These are phyloP conservation scores for Steinernema scapterisci DNA, from an alignment of 2,888 invertebrate species.

Conservation along the genomic window DNA sequence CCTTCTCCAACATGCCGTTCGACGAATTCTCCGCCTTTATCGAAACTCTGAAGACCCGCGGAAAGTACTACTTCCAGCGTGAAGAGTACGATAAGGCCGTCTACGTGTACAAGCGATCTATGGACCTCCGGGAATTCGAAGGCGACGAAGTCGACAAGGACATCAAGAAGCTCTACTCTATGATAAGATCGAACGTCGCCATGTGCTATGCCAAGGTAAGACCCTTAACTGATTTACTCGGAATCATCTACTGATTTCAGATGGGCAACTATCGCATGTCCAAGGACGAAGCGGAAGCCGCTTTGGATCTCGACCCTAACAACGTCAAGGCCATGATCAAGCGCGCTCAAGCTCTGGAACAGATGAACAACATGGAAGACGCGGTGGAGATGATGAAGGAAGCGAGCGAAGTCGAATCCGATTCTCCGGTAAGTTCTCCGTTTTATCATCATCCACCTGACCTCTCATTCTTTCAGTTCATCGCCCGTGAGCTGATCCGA, in stretches of 20 bases:
- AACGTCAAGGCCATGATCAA: slow-evolving; percentile 36
- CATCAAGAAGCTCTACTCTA: slow-evolving; percentile 39
- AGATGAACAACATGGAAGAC: slow-evolving; percentile 34
- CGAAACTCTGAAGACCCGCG: slow-evolving; percentile 42
- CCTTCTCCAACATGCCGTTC: slow-evolving; percentile 35
- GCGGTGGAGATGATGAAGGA: slow-evolving; percentile 7
- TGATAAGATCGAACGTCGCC: slow-evolving; percentile 44
- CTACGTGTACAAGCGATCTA: slow-evolving; percentile 44
- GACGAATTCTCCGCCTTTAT: slow-evolving; percentile 40
- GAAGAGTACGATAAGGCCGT: slow-evolving; percentile 48
- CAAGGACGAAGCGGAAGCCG: slow-evolving; percentile 31
- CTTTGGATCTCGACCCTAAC: slow-evolving; percentile 35
- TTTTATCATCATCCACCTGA: neutral
- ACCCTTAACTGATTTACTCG: neutral
- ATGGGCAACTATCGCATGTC: slow-evolving; percentile 31
- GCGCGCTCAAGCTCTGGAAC: slow-evolving; percentile 23
- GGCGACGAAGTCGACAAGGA: slow-evolving; percentile 29
- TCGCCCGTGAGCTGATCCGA: slow-evolving; percentile 36
- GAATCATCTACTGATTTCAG: slow-evolving; percentile 30
- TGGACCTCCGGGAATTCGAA: slow-evolving; percentile 33
- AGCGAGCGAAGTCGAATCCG: neutral
- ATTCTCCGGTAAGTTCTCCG: slow-evolving; percentile 32
- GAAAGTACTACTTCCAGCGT: slow-evolving; percentile 40
- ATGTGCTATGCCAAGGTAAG: slow-evolving; percentile 46
- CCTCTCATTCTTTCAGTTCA: neutral